Evolutionary conservation across 2,888 invertebrate species (phyloP).

Genomic region (Leucozona laternaria): DNA sequence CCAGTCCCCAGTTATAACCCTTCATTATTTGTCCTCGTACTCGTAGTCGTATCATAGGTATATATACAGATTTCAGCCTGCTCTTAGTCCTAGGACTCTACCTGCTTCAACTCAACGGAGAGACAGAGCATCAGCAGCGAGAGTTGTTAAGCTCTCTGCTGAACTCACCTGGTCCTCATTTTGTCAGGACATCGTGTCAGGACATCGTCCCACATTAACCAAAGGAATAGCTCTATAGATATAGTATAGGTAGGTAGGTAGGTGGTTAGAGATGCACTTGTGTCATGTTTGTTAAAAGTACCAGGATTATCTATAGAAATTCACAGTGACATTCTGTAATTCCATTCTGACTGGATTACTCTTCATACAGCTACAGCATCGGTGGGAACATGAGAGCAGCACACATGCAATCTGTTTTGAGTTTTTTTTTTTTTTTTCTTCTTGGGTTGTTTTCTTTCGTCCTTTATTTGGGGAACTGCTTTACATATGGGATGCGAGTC

Average conservation of each 20-base stretch:
- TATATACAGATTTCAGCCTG: conserved; percentile 6
- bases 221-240: conserved; percentile 12
- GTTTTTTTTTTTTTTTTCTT: conserved; percentile 1
- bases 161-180: conserved; percentile 72
- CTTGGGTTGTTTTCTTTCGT: conserved; percentile 1
- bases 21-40: conserved; percentile 6
- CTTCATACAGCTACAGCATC: conserved; percentile 33
- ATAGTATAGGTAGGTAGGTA: neutral
- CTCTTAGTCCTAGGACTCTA: neutral
- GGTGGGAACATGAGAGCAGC: conserved; percentile 46
- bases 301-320: conserved; percentile 74
- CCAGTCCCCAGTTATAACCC: neutral
- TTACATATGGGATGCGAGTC: conserved; percentile 54
- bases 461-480: conserved; percentile 51
- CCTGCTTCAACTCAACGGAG: neutral
- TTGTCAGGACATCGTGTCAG: conserved; percentile 73
- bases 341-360: conserved; percentile 73
- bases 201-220: conserved; percentile 68
- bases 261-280: conserved; percentile 46
- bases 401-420: conserved; percentile 66
- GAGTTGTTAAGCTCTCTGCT: conserved; percentile 64
- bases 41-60: neutral
- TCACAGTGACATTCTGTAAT: conserved; percentile 75
- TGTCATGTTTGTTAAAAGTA: conserved; percentile 72
- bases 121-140: conserved; percentile 41